Conservation (phyloP, 2,888 invertebrate genomes). For the Macrostomum cliftonense region DNA sequence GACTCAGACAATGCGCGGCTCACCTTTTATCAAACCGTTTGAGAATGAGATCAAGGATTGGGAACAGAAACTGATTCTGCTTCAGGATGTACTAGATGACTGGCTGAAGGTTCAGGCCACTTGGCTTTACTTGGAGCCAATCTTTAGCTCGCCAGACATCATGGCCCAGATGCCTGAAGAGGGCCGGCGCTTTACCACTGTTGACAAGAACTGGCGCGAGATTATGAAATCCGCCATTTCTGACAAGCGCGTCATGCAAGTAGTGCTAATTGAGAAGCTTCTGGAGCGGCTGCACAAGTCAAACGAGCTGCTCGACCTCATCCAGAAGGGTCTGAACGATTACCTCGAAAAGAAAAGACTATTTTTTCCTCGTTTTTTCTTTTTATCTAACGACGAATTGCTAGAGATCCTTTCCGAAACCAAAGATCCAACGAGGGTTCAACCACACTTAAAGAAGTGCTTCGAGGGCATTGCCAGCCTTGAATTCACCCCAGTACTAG, state of each 20-base stretch:
- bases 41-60: slow-evolving; percentile 48
- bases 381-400: slow-evolving; percentile 80
- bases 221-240: slow-evolving; percentile 56
- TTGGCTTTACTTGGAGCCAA: slow-evolving; percentile 90
- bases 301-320: slow-evolving; percentile 64
- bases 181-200: slow-evolving; percentile 74
- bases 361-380: slow-evolving; percentile 84
- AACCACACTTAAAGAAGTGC: slow-evolving; percentile 39
- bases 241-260: slow-evolving; percentile 62
- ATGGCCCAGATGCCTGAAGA: slow-evolving; percentile 94
- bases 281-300: slow-evolving; percentile 71
- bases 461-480: slow-evolving; percentile 30
- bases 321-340: slow-evolving; percentile 74
- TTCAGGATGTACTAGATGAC: slow-evolving; percentile 82
- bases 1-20: slow-evolving; percentile 89
- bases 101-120: slow-evolving; percentile 85
- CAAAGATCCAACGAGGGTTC: slow-evolving; percentile 64
- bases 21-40: slow-evolving; percentile 84
- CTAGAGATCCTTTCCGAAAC: slow-evolving; percentile 86
- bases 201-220: slow-evolving; percentile 88
- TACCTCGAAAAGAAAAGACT: slow-evolving; percentile 83
- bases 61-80: slow-evolving; percentile 29
- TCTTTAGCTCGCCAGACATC: slow-evolving; percentile 86
- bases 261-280: slow-evolving; percentile 76
- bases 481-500: slow-evolving; percentile 38